A percentile compares a stretch with the other conserved stretches of the same genome.
These are phyloP conservation scores for Cryptotermes secundus DNA, from an alignment of 1,140 invertebrate genomes.

Conservation along the genomic window DNA sequence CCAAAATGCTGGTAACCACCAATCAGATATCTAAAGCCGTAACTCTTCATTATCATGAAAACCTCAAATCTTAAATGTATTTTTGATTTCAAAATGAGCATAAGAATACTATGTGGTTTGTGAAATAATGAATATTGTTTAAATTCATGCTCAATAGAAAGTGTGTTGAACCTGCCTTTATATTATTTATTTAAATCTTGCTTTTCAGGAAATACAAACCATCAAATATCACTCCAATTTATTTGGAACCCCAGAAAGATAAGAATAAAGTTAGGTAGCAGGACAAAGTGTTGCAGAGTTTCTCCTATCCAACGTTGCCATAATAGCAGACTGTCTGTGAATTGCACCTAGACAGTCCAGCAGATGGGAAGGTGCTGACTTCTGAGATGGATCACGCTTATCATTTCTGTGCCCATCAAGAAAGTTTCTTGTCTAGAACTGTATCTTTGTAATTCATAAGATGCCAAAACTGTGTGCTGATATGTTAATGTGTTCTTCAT, in stretches of 20 bases:
- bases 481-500: neutral
- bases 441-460: neutral
- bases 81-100: too few species aligned
- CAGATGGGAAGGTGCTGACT: neutral
- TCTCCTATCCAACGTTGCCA: conserved; percentile 21
- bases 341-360: neutral
- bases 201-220: conserved; percentile 49
- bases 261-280: conserved; percentile 38
- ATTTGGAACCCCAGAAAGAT: conserved; percentile 42
- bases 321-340: conserved; percentile 21
- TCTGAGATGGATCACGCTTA: neutral
- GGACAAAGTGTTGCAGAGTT: neutral
- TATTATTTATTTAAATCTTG: conserved; percentile 18
- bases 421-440: neutral
- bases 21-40: too few species aligned
- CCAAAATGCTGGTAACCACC: too few species aligned
- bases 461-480: conserved; percentile 2
- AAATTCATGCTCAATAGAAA: too few species aligned
- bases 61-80: too few species aligned
- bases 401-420: neutral
- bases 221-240: conserved; percentile 47
- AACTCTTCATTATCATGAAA: too few species aligned
- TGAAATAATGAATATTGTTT: too few species aligned
- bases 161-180: too few species aligned
- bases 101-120: too few species aligned